Conservation (phyloP, 2,888 invertebrate genomes). For the Portevinia maculata region DNA sequence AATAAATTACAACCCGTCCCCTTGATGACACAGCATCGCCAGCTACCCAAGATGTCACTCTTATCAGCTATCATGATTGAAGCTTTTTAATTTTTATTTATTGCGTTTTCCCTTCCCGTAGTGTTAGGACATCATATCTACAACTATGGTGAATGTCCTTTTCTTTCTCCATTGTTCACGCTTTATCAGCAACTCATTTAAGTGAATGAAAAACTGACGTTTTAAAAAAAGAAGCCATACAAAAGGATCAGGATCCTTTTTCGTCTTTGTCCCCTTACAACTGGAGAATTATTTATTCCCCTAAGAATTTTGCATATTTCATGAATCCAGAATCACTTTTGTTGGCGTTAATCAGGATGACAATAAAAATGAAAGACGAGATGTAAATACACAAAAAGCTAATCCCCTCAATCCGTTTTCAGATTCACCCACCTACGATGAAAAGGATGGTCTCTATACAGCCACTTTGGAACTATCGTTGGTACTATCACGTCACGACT, state of each 20-base stretch:
- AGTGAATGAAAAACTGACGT: constrained; percentile 16
- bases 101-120: constrained; percentile 15
- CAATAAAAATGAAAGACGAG: constrained; percentile 24
- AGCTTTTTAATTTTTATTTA: constrained; percentile 63
- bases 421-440: constrained; percentile 84
- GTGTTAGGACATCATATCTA: constrained; percentile 24
- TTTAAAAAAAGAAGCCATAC: background rate
- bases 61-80: constrained; percentile 53
- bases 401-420: constrained; percentile 68
- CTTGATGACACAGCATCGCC: constrained; percentile 23
- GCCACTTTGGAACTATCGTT: constrained; percentile 86
- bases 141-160: constrained; percentile 14
- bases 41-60: constrained; percentile 52
- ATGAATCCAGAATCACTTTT: constrained; percentile 45
- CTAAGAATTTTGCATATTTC: constrained; percentile 27
- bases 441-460: constrained; percentile 85
- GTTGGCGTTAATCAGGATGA: constrained; percentile 34
- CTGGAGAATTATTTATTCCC: constrained; percentile 14
- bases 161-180: constrained; percentile 47
- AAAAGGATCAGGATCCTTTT: constrained; percentile 28
- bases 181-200: constrained; percentile 59
- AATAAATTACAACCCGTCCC: constrained; percentile 41
- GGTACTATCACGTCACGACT: constrained; percentile 87
- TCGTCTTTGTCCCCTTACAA: constrained; percentile 16
- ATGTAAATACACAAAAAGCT: constrained; percentile 23